Conservation (phyloP, 1,140 invertebrate genomes). For the Dolichoris vasculosae region DNA sequence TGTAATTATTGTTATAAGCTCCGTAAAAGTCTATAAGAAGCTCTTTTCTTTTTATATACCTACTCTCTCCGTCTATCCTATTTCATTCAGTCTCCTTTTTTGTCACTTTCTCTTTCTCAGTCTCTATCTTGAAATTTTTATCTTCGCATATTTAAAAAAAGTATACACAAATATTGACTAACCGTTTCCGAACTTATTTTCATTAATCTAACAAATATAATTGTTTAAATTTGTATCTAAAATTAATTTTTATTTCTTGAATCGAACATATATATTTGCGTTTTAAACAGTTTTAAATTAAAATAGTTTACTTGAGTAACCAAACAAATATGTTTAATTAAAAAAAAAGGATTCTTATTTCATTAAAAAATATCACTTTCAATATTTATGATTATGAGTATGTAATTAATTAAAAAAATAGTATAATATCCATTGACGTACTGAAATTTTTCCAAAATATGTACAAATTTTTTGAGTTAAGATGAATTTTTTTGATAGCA, state of each 20-base stretch:
- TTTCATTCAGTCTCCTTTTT: not conserved
- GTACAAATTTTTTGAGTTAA: no score
- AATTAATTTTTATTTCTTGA: not conserved
- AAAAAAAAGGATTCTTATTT: no score
- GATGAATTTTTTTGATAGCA: no score
- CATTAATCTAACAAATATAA: not conserved
- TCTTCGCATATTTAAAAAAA: not conserved
- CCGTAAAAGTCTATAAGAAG: not conserved
- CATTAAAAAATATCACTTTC: no score
- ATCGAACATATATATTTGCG: no score
- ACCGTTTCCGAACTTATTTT: not conserved
- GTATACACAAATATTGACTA: not conserved
- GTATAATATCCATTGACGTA: no score
- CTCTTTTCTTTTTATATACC: conserved; percentile 10
- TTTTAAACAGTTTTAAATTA: no score
- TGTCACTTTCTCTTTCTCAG: not conserved
- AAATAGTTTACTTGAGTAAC: no score
- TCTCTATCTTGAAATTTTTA: not conserved
- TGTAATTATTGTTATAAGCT: conserved; percentile 56
- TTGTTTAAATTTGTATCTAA: not conserved
- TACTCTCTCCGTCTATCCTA: not conserved
- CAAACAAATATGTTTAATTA: no score
- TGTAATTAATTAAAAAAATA: no score
- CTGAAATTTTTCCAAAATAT: no score
- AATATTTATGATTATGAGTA: no score